These are phyloP conservation scores for Decapterus maruadsi DNA, from an alignment of 2,797 vertebrate species.

Conservation along the genomic window DNA sequence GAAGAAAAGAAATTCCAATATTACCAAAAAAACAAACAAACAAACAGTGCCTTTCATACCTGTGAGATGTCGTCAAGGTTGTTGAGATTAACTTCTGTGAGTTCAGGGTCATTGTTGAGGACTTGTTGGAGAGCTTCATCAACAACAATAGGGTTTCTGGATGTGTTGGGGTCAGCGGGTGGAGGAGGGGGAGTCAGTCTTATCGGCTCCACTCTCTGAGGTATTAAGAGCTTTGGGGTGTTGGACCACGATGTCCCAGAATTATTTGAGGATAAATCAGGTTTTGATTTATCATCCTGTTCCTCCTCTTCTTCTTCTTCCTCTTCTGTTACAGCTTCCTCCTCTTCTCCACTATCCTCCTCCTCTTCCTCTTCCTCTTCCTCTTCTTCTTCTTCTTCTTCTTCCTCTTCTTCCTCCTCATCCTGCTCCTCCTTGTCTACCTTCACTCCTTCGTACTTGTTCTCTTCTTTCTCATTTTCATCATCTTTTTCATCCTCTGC, in stretches of 20 bases:
- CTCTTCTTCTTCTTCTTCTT: constrained; percentile 58
- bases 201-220: constrained; percentile 74
- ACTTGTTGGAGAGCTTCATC: constrained; percentile 93
- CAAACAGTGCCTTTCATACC: constrained; percentile 56
- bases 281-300: constrained; percentile 53
- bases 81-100: constrained; percentile 95
- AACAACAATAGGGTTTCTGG: constrained; percentile 93
- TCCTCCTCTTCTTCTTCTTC: constrained; percentile 54
- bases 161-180: constrained; percentile 62
- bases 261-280: constrained; percentile 39
- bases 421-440: constrained; percentile 74
- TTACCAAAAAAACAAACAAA: neutral
- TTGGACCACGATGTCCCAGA: neutral
- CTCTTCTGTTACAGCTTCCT: constrained; percentile 55
- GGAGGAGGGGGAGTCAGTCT: constrained; percentile 78
- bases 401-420: constrained; percentile 66
- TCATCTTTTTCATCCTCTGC: constrained; percentile 80
- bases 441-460: constrained; percentile 16
- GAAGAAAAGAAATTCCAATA: neutral
- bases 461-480: constrained; percentile 72
- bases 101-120: constrained; percentile 88
- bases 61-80: constrained; percentile 91
- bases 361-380: constrained; percentile 62
- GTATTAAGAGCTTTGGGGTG: constrained; percentile 57
- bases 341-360: constrained; percentile 63